Evolutionary conservation across 2,888 invertebrate species (phyloP).

Genomic region (Drosophila percnosoma): DNA sequence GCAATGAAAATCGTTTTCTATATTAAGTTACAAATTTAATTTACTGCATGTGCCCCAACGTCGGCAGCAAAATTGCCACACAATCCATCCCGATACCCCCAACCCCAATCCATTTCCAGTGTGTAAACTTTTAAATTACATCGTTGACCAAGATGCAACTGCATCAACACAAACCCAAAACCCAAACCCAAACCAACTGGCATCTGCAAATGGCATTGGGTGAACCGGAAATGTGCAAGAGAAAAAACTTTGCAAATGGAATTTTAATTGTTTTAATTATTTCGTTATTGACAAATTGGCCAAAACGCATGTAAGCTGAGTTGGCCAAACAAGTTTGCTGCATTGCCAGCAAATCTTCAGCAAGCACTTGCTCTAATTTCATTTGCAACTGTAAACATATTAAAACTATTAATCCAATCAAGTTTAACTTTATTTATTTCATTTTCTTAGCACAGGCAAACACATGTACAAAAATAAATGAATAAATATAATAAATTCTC

Average conservation of each 20-base stretch:
- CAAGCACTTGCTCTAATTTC: constrained; percentile 18
- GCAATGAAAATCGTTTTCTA: constrained; percentile 57
- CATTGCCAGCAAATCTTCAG: constrained; percentile 3
- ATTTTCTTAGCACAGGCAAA: constrained; percentile 1
- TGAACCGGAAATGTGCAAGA: constrained; percentile 57
- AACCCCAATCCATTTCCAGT: constrained; percentile 7
- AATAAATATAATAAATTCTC: neutral
- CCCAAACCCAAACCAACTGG: constrained; percentile 1
- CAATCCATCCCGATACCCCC: neutral
- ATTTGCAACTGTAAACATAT: constrained; percentile 19
- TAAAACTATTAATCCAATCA: neutral
- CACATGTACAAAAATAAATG: neutral
- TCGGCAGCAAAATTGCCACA: neutral
- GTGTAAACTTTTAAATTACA: constrained; percentile 71
- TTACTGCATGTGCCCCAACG: constrained; percentile 65
- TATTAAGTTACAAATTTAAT: constrained; percentile 74
- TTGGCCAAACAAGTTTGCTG: constrained; percentile 1
- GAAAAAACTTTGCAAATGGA: constrained; percentile 63
- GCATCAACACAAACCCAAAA: neutral
- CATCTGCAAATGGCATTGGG: constrained; percentile 52
- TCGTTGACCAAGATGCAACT: constrained; percentile 36
- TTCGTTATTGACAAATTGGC: constrained; percentile 64
- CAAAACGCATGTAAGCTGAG: constrained; percentile 4
- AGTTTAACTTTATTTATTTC: neutral
- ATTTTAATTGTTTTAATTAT: constrained; percentile 71